Percentiles rank a stretch among this genome's conserved stretches.
These are phyloP conservation scores for Sclerurus mexicanus DNA, from an alignment of 2,113 vertebrate genomes.

Conservation along the genomic window DNA sequence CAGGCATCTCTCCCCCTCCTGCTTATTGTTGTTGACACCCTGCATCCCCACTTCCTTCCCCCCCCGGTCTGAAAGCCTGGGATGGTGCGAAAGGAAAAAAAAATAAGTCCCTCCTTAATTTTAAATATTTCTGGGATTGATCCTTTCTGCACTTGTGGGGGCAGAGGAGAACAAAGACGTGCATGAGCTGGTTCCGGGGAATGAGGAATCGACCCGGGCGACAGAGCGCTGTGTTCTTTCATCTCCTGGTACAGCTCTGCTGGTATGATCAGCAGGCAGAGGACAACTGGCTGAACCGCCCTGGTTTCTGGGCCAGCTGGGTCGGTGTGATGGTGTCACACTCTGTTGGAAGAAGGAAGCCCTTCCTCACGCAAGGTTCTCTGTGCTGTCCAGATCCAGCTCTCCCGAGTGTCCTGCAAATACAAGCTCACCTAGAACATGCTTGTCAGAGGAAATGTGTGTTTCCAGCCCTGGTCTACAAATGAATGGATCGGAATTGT, in stretches of 20 bases:
- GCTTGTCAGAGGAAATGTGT: rapidly evolving
- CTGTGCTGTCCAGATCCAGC: not conserved
- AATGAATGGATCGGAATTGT: not conserved
- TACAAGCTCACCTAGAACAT: rapidly evolving
- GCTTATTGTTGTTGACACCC: constrained; percentile 43
- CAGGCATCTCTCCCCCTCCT: constrained; percentile 28
- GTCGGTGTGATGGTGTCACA: rapidly evolving
- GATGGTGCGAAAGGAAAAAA: not conserved
- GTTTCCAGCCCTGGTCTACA: not conserved
- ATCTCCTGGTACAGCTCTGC: not conserved
- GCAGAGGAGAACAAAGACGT: constrained; percentile 11
- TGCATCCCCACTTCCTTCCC: not conserved
- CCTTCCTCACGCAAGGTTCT: not conserved
- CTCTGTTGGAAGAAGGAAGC: not conserved
- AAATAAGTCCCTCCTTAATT: not conserved
- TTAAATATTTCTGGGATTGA: not conserved
- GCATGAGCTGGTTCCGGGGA: not conserved
- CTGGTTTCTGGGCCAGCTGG: not conserved
- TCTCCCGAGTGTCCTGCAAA: not conserved
- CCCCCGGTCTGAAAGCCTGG: not conserved
- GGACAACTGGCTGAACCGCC: not conserved
- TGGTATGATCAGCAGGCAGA: not conserved
- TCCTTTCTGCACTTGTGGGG: not conserved
- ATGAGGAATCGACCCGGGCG: constrained; percentile 13
- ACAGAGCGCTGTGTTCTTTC: not conserved